Percentiles rank a stretch among this genome's conserved stretches.
These are phyloP conservation scores for Arenicola marina DNA, from an alignment of 2,888 invertebrate species.

Conservation along the genomic window DNA sequence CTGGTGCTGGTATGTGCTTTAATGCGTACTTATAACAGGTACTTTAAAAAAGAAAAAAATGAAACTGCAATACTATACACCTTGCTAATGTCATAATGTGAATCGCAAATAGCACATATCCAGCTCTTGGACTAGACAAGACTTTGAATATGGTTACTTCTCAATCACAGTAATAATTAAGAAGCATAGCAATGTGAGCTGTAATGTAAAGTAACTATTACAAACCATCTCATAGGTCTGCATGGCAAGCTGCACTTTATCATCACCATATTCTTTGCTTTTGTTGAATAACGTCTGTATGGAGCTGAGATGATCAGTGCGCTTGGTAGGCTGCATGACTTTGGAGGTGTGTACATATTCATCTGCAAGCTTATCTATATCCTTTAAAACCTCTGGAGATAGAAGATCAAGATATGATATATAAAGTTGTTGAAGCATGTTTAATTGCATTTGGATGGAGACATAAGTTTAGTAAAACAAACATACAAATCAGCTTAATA, in stretches of 20 bases:
- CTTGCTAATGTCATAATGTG: too few species aligned
- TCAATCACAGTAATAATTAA: too few species aligned
- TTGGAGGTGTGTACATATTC: slow-evolving; percentile 78
- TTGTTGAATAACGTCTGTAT: slow-evolving; percentile 85
- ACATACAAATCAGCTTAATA: too few species aligned
- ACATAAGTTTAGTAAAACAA: too few species aligned
- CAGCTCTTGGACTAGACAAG: too few species aligned
- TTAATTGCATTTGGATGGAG: too few species aligned
- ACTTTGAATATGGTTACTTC: too few species aligned
- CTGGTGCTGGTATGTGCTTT: too few species aligned
- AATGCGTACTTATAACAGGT: too few species aligned
- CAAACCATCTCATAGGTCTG: slow-evolving; percentile 90
- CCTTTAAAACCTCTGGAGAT: slow-evolving; percentile 72
- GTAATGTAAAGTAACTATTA: slow-evolving; percentile 2
- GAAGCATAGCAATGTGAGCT: neutral
- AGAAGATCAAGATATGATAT: neutral
- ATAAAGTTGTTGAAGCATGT: neutral
- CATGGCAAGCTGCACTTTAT: slow-evolving; percentile 95
- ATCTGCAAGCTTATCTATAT: slow-evolving; percentile 85
- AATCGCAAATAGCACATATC: too few species aligned
- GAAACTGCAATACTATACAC: too few species aligned
- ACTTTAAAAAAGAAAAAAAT: too few species aligned
- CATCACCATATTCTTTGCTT: slow-evolving; percentile 94
- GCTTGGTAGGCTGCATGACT: slow-evolving; percentile 75
- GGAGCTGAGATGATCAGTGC: slow-evolving; percentile 79